Base-by-base conservation (phyloP, 1,140 invertebrate genomes). In the Anoplolepis gracilipes region DNA sequence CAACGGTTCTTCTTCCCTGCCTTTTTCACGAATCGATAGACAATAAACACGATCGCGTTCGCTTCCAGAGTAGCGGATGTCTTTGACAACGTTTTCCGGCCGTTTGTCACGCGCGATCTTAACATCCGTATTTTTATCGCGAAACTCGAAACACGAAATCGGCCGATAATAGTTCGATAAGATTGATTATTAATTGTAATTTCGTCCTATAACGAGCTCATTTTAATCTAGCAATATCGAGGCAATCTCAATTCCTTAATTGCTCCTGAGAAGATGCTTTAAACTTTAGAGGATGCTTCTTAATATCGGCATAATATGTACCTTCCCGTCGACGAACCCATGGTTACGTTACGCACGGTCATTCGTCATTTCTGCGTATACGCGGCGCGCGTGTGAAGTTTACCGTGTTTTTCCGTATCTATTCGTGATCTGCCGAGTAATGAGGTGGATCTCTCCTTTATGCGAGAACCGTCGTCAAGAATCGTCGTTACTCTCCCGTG, bases 401-500 rank as follows among this genome's bases (percentile, higher is more conserved):
- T 73, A 69, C 62, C 79, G 84, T 82, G 65, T 90, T 87, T 88
- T 75, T 88, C 81, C 87, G 46, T 92, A 92, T 92, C 86, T 91
- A 61, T 33, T 46, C 72, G 65, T 85, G 85, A 93, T 93, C 91
- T 91, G 69, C 64, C 84, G 70, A 88, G 92, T 93, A 93, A 93
- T 91, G 91, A 93, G 89, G 85, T 85, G 87, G 85, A 93, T 92
- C 81, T 85, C 81, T 89, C 88, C 85, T 92, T 91, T 87, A 65
- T 85, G 65, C 73, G 81, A 89, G 88, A 90, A 62, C 87, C 84
- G 88, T 91, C 90, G 85, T 81, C 85, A 85, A 69, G 91, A 92
- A 88, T 92, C 90, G 85, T 91, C 89, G 91, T 93, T 92, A 92
- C 88, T 91, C 88, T 91, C 88, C 90, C 89, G 92, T 92, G 88